A percentile compares a stretch with the other conserved stretches of the same genome.
Evolutionary conservation across 2,888 invertebrate species (phyloP).

Genomic region (Gryllus longicercus): DNA sequence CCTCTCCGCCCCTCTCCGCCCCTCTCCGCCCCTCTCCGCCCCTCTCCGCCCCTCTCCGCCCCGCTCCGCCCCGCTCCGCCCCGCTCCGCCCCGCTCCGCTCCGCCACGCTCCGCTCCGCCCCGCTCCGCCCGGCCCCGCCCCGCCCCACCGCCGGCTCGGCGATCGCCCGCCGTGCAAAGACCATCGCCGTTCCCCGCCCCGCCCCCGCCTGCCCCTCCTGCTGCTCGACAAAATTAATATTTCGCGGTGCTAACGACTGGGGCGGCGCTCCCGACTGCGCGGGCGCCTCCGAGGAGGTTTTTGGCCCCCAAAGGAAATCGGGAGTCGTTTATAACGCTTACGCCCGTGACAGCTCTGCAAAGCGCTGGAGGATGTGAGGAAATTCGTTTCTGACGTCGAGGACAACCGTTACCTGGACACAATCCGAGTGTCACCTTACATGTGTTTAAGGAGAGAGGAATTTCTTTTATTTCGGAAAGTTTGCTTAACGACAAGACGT

Average conservation of each 20-base stretch:
- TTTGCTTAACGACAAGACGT: too few species aligned
- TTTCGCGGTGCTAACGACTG: background rate
- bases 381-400: background rate
- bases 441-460: background rate
- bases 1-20: too few species aligned
- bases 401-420: background rate
- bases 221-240: background rate
- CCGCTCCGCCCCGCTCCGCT: too few species aligned
- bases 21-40: too few species aligned
- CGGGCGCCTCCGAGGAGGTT: background rate
- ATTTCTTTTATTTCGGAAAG: background rate
- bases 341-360: background rate
- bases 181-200: too few species aligned
- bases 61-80: too few species aligned
- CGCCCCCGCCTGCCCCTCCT: background rate
- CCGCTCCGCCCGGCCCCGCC: too few species aligned
- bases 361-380: conserved; percentile 4
- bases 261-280: background rate
- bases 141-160: too few species aligned
- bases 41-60: too few species aligned
- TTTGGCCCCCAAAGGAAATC: background rate
- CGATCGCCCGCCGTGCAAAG: too few species aligned
- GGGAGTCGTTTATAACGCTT: conserved; percentile 10
- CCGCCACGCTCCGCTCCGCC: too few species aligned
- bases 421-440: background rate